Conservation (phyloP, 2,888 invertebrate species). For the Rhogogaster chlorosoma region DNA sequence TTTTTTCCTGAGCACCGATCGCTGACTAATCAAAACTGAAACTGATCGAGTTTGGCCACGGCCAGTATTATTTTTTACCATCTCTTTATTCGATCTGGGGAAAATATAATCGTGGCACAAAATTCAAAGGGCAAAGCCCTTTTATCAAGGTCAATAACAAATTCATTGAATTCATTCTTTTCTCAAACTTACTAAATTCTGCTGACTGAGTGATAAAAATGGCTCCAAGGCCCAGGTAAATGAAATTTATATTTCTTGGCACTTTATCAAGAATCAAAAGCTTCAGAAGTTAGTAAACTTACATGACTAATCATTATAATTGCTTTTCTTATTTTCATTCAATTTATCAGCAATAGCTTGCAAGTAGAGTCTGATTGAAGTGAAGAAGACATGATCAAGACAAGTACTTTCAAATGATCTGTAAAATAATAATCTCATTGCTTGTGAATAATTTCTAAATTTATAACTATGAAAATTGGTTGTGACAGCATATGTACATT, state of each 20-base stretch:
- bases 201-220: not conserved
- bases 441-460: not conserved
- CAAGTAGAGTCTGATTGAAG: not conserved
- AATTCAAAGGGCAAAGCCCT: conserved; percentile 27
- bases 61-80: conserved; percentile 32
- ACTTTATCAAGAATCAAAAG: not conserved
- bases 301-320: not conserved
- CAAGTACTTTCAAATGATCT: conserved; percentile 9
- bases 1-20: conserved; percentile 37
- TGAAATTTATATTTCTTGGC: not conserved
- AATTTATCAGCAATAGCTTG: not conserved
- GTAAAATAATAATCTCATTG: not conserved
- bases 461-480: not conserved
- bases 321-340: not conserved
- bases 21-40: not conserved
- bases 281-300: not conserved
- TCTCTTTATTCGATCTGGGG: not conserved
- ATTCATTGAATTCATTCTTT: not conserved
- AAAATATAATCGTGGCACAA: conserved; percentile 35
- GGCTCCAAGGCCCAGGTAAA: conserved; percentile 47
- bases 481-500: not conserved
- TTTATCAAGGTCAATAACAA: not conserved
- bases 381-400: not conserved
- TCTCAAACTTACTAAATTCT: not conserved
- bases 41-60: conserved; percentile 23